These are phyloP conservation scores for Florisuga fusca DNA, from an alignment of 2,797 vertebrate species.

Conservation along the genomic window DNA sequence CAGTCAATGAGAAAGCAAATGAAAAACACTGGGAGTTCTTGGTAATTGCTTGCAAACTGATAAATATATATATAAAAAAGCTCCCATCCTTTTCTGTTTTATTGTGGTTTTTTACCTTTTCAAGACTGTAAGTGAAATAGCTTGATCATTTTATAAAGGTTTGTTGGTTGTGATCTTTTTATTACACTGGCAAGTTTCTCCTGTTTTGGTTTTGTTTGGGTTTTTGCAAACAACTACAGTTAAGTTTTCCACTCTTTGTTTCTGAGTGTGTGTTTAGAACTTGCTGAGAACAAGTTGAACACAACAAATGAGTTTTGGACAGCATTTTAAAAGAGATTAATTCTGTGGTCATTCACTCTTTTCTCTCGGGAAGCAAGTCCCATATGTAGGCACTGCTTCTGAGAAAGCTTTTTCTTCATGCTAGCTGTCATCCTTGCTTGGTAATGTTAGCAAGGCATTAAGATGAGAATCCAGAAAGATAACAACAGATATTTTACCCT, in stretches of 20 bases:
- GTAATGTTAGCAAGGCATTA: not conserved
- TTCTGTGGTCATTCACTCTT: conserved; percentile 8
- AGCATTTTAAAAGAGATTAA: conserved; percentile 30
- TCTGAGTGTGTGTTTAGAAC: not conserved
- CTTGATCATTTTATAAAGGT: not conserved
- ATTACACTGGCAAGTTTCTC: not conserved
- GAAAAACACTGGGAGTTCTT: not conserved
- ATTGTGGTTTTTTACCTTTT: not conserved
- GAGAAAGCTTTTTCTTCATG: not conserved
- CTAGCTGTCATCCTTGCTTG: not conserved
- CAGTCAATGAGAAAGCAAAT: not conserved
- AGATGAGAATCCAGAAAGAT: not conserved
- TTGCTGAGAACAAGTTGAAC: conserved; percentile 52
- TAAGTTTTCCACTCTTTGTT: conserved; percentile 43
- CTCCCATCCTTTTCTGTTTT: not conserved
- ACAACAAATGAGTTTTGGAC: conserved; percentile 40
- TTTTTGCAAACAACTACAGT: not conserved
- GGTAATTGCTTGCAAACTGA: not conserved
- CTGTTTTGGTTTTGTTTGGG: not conserved
- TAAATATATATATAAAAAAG: not conserved
- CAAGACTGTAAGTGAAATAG: not conserved
- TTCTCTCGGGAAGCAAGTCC: not conserved
- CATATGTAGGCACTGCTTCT: not conserved
- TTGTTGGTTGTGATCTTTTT: not conserved
- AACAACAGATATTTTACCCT: not conserved